Evolutionary conservation across 2,113 vertebrate species (phyloP), one percentile per base, ranked within the genome.

Genomic region (Vireo altiloquus): DNA sequence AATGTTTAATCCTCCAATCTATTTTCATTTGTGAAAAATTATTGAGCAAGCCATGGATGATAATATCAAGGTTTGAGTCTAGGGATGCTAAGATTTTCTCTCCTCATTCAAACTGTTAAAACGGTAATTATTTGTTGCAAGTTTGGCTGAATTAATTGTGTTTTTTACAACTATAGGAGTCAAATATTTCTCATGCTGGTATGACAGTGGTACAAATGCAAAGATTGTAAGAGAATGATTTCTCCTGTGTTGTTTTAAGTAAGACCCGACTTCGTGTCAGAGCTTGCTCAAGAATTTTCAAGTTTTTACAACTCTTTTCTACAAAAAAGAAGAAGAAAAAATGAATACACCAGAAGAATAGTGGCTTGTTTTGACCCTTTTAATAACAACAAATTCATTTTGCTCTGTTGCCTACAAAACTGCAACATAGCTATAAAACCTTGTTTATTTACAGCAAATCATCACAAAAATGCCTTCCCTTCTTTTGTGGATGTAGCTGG

Each of bases 11-110:
- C 49, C 16, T 76, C 77, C 46, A 49, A 82, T 88, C 33, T 91
- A 14, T 89, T 95, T 91, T 94, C 30, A 77, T 89, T 80, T 91
- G 24, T 50, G 70, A 82, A 92, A 92, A 95, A 85, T 39, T 92
- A 22, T 52, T 63, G 33, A 90, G 63, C 12, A 77, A 82, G 18
- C 33, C 2, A 1, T 35, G 49, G 53, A 39, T 66, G 28, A 84
- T 25, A 78, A 47, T 60, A 94, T 35, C 21, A 88, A 33, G 3
- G 21, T 85, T 80, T 94, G 28, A 82, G 11, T 57, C 46, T 60
- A 77, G 15, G 54, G 46, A 93, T 84, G 53, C 14, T 60, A 96
- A 89, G 82, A 94, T 95, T 91, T 87, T 82, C 87, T 94, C 27
- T 33, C 47, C 56, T 92, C 52, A 52, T 31, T 74, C 31, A 82